Conservation (phyloP, 2,797 vertebrate species). For the Falco cherrug region DNA sequence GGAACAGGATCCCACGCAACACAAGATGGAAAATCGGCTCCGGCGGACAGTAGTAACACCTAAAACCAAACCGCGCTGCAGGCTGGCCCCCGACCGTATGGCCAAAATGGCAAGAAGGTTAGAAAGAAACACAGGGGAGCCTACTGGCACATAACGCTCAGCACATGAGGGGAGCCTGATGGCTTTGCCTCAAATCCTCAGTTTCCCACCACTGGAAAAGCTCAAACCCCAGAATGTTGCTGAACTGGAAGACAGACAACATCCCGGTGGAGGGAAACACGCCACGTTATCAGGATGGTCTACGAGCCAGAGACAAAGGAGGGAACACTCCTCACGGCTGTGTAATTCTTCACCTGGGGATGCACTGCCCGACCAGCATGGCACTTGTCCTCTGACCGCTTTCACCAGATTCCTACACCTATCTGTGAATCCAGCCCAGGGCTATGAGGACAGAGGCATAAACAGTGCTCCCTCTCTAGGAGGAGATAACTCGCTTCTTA, state of each 20-base stretch:
- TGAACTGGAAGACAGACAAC: background rate
- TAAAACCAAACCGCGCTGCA: fast-evolving
- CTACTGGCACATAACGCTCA: fast-evolving
- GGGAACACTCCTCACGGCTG: fast-evolving
- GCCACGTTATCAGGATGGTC: too few species aligned
- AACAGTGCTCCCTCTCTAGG: background rate
- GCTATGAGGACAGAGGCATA: background rate
- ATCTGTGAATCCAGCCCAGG: background rate
- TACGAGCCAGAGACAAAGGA: fast-evolving
- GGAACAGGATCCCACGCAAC: background rate
- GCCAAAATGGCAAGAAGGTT: background rate
- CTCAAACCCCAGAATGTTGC: background rate
- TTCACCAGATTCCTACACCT: background rate
- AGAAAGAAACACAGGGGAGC: background rate
- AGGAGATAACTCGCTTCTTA: background rate
- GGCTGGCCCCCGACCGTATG: fast-evolving
- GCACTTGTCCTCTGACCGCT: background rate
- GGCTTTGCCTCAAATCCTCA: background rate
- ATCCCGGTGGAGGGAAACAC: background rate
- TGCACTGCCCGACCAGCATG: fast-evolving
- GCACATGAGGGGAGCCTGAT: background rate
- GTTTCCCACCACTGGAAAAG: background rate
- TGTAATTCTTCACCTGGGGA: background rate
- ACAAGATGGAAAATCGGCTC: fast-evolving
- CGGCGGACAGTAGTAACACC: fast-evolving